Conservation (phyloP, 2,797 vertebrate species). For the Peromyscus eremicus region DNA sequence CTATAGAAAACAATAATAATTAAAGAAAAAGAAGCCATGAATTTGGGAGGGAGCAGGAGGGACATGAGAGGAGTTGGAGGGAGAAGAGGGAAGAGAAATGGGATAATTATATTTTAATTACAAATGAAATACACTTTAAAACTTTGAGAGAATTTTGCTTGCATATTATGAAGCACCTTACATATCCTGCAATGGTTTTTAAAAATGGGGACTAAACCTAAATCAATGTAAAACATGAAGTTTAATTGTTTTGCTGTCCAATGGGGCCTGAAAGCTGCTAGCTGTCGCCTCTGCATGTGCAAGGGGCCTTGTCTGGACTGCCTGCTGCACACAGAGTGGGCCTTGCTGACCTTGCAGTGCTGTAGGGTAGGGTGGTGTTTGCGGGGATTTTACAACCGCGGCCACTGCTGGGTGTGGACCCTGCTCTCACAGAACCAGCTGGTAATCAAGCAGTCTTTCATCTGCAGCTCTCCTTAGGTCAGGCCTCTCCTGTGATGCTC, state of each 20-base stretch:
- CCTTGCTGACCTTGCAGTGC: neutral
- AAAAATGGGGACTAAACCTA: neutral
- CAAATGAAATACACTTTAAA: neutral
- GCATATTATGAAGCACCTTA: neutral
- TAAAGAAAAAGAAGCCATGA: neutral
- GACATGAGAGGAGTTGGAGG: neutral
- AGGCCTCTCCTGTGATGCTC: neutral
- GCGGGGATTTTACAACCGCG: neutral
- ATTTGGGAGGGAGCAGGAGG: no score
- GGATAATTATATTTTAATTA: neutral
- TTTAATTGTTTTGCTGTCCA: constrained; percentile 28
- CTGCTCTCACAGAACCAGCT: neutral
- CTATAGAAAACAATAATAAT: neutral
- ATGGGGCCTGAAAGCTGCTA: neutral
- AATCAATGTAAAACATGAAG: neutral
- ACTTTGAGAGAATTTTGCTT: neutral
- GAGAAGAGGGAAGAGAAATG: neutral
- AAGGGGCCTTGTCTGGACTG: neutral
- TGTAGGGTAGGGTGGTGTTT: neutral
- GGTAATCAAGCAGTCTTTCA: neutral
- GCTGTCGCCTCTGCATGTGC: neutral
- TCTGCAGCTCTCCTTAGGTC: neutral
- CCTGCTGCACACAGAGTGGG: neutral
- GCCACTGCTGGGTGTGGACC: neutral
- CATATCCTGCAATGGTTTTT: neutral